A percentile compares a stretch with the other conserved stretches of the same genome.
These are phyloP conservation scores for Papilio elwesi DNA, from an alignment of 2,888 invertebrate species.

Conservation along the genomic window DNA sequence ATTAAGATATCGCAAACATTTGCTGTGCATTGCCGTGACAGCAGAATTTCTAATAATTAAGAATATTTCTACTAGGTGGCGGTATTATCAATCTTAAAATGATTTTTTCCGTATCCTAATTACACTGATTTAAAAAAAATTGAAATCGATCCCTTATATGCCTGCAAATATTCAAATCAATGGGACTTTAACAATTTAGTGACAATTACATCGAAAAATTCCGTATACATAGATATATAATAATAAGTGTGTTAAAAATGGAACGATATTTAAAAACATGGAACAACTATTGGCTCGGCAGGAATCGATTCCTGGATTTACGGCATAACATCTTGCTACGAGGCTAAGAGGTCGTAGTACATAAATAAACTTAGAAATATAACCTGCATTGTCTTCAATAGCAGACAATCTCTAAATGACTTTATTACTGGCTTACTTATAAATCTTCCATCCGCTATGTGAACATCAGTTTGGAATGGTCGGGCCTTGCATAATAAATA, in stretches of 20 bases:
- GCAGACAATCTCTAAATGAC: conserved; percentile 22
- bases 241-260: too few species aligned
- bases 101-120: too few species aligned
- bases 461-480: conserved; percentile 27
- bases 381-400: conserved; percentile 35
- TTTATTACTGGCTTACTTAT: conserved; percentile 32
- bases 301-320: not conserved
- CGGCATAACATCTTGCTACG: not conserved
- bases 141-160: too few species aligned
- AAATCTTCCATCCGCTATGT: conserved; percentile 32
- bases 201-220: too few species aligned
- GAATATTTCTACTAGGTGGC: too few species aligned
- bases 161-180: too few species aligned
- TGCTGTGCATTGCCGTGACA: not conserved
- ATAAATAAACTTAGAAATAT: conserved; percentile 35
- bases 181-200: too few species aligned
- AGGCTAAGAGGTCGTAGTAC: conserved; percentile 7
- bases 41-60: not conserved
- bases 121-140: too few species aligned
- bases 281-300: not conserved
- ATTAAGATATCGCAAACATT: not conserved
- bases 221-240: too few species aligned
- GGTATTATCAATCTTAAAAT: too few species aligned
- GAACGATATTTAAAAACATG: not conserved
- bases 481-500: conserved; percentile 34